phyloP scores from a whole-genome alignment of 2,113 vertebrate genomes.

The Fregetta grallaria region DNA sequence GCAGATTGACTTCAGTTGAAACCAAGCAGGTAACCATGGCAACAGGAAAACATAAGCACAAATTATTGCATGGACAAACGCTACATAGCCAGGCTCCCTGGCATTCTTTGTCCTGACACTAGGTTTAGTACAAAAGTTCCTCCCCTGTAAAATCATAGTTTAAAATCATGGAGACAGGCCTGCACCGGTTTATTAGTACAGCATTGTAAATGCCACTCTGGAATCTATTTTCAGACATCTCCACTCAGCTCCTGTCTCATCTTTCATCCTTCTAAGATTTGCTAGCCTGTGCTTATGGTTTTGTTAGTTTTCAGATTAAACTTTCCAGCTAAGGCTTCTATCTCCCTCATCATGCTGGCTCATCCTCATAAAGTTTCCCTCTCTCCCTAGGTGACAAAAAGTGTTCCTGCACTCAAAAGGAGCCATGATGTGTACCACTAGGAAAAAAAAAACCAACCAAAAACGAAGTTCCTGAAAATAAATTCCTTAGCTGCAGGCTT shows the following conservation, averaged over 20 bases:
- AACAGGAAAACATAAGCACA: not conserved
- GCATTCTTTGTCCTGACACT: not conserved
- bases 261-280: not conserved
- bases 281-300: not conserved
- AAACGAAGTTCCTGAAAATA: not conserved
- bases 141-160: not conserved
- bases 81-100: not conserved
- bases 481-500: not conserved
- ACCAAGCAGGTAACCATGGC: not conserved
- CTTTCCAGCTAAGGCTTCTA: not conserved
- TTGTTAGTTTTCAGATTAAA: not conserved
- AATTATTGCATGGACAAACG: not conserved
- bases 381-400: not conserved
- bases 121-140: not conserved
- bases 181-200: not conserved
- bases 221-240: not conserved
- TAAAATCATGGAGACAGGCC: not conserved
- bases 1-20: not conserved
- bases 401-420: not conserved
- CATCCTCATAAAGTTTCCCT: not conserved
- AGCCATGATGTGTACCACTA: not conserved
- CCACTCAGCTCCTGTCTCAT: not conserved
- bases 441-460: not conserved
- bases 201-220: not conserved
- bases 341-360: not conserved